Conservation (phyloP, 2,888 invertebrate species). For the Portevinia maculata region DNA sequence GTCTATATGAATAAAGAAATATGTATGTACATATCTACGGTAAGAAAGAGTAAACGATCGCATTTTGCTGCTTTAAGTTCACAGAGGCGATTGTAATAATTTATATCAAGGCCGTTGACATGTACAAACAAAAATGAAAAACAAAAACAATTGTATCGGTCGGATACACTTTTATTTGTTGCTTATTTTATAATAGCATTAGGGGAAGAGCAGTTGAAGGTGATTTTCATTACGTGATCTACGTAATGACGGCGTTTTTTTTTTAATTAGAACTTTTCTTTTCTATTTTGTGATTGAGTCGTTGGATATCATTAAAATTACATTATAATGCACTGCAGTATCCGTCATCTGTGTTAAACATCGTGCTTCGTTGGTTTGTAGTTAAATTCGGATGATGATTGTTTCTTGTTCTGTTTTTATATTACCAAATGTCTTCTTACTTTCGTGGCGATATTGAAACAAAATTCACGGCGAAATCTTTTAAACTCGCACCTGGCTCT, state of each 20-base stretch:
- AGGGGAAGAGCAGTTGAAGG: constrained; percentile 64
- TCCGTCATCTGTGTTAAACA: not conserved
- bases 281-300: constrained; percentile 52
- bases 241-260: constrained; percentile 53
- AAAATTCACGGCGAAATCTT: too few species aligned
- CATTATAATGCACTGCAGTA: constrained; percentile 26
- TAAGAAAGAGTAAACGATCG: constrained; percentile 43
- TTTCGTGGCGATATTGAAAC: too few species aligned
- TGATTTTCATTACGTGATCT: constrained; percentile 63
- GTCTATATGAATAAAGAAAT: not conserved
- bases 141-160: constrained; percentile 54
- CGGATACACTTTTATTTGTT: constrained; percentile 56
- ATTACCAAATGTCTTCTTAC: too few species aligned
- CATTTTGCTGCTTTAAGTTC: constrained; percentile 53
- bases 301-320: constrained; percentile 48
- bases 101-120: constrained; percentile 72
- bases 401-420: not conserved
- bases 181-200: constrained; percentile 64
- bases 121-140: constrained; percentile 37
- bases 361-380: not conserved
- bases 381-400: too few species aligned
- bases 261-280: constrained; percentile 53
- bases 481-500: too few species aligned
- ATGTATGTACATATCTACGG: constrained; percentile 16
- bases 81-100: constrained; percentile 69